These are phyloP conservation scores for Dermochelys coriacea DNA, from an alignment of 2,797 vertebrate species.

Conservation along the genomic window DNA sequence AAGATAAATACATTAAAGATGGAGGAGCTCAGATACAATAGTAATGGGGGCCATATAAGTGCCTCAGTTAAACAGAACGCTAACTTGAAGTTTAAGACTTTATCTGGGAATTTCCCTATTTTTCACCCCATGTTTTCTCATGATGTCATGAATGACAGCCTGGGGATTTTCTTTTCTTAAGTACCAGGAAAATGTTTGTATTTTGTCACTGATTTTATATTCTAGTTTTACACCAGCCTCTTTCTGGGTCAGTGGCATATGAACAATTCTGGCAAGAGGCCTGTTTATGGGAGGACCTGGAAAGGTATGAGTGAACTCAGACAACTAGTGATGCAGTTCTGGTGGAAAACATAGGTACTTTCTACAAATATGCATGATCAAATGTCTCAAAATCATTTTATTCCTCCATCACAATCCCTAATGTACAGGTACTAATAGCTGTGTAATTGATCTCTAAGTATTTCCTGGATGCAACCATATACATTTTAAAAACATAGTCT, in stretches of 20 bases:
- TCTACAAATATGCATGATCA: neutral
- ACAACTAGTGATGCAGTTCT: neutral
- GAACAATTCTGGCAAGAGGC: slow-evolving; percentile 26
- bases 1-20: slow-evolving; percentile 7
- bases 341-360: neutral
- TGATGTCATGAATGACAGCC: neutral
- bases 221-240: slow-evolving; percentile 19
- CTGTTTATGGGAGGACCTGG: neutral
- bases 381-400: neutral
- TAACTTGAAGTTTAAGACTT: slow-evolving; percentile 11
- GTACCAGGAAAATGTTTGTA: slow-evolving; percentile 45
- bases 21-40: neutral
- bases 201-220: neutral
- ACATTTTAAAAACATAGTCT: accelerated
- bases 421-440: neutral
- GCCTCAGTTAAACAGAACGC: neutral
- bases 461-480: neutral
- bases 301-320: neutral
- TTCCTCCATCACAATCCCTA: neutral
- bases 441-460: neutral
- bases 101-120: slow-evolving; percentile 4
- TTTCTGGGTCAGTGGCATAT: neutral
- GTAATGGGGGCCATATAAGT: neutral
- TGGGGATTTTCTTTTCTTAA: slow-evolving; percentile 44
- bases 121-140: slow-evolving; percentile 37